These are phyloP conservation scores for Scaptomyza parva DNA, from an alignment of 2,888 invertebrate species.

Conservation along the genomic window DNA sequence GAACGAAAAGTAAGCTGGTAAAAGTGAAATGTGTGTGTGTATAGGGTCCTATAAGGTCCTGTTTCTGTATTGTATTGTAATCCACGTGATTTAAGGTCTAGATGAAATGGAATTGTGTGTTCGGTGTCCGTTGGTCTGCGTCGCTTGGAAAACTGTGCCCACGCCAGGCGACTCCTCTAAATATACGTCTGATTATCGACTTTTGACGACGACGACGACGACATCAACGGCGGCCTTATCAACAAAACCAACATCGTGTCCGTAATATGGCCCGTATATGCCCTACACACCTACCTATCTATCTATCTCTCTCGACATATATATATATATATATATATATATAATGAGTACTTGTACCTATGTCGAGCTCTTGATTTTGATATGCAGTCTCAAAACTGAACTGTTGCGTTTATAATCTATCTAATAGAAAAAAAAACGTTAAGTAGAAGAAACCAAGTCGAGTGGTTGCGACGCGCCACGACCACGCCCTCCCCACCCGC, in stretches of 20 bases:
- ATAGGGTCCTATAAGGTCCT: neutral
- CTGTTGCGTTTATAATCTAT: slow-evolving; percentile 37
- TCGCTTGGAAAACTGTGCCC: slow-evolving; percentile 67
- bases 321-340: neutral
- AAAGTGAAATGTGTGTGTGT: neutral
- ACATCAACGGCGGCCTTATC: slow-evolving; percentile 45
- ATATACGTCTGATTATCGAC: slow-evolving; percentile 60
- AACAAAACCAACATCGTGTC: slow-evolving; percentile 2
- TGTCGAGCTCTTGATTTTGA: slow-evolving; percentile 6
- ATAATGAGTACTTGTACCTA: neutral
- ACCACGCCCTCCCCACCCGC: neutral
- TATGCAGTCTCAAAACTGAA: slow-evolving; percentile 14
- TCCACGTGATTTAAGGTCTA: neutral
- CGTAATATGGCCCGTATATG: slow-evolving; percentile 5
- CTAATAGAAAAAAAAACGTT: slow-evolving; percentile 34
- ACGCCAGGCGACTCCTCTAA: slow-evolving; percentile 52
- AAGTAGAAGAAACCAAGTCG: slow-evolving; percentile 26
- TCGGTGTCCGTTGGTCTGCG: slow-evolving; percentile 30
- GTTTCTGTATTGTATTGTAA: neutral
- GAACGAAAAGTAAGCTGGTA: neutral
- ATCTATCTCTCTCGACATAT: neutral
- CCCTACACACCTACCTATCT: slow-evolving; percentile 16
- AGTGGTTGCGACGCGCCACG: slow-evolving; percentile 30
- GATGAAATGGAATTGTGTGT: neutral
- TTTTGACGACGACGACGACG: slow-evolving; percentile 22